phyloP scores from a whole-genome alignment of 2,888 invertebrate species.

The Philaethria dido region DNA sequence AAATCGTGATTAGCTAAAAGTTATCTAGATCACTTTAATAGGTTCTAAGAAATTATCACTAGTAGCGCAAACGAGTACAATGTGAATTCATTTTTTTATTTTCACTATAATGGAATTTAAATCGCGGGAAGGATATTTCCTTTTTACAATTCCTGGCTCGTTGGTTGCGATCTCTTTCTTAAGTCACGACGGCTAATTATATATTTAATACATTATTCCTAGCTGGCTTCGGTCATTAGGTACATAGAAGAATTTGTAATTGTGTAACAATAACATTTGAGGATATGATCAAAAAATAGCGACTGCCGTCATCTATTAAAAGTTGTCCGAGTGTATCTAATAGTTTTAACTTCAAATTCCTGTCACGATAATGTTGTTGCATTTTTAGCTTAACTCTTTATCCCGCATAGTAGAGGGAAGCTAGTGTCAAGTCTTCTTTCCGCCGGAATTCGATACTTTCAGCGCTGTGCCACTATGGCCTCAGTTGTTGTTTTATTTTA shows the following conservation, averaged over 20 bases:
- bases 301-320: not conserved
- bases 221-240: conserved; percentile 49
- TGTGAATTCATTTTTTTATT: conserved; percentile 68
- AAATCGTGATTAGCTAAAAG: conserved; percentile 27
- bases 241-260: conserved; percentile 46
- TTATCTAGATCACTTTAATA: conserved; percentile 45
- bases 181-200: conserved; percentile 74
- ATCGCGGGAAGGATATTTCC: conserved; percentile 70
- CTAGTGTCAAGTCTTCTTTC: too few species aligned
- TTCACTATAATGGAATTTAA: conserved; percentile 74
- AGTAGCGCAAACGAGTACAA: conserved; percentile 47
- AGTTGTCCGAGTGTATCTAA: not conserved
- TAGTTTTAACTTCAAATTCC: too few species aligned
- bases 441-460: too few species aligned
- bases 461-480: too few species aligned
- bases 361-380: too few species aligned
- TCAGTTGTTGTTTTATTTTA: too few species aligned
- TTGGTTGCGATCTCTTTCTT: conserved; percentile 63
- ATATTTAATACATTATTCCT: conserved; percentile 62
- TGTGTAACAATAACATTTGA: conserved; percentile 29
- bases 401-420: too few species aligned
- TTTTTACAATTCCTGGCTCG: conserved; percentile 67
- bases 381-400: too few species aligned
- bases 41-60: conserved; percentile 45
- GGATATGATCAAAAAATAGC: not conserved